Percentiles rank a stretch among this genome's conserved stretches.
Conservation (phyloP, 2,113 vertebrate genomes). For the Lycocorax pyrrhopterus region DNA sequence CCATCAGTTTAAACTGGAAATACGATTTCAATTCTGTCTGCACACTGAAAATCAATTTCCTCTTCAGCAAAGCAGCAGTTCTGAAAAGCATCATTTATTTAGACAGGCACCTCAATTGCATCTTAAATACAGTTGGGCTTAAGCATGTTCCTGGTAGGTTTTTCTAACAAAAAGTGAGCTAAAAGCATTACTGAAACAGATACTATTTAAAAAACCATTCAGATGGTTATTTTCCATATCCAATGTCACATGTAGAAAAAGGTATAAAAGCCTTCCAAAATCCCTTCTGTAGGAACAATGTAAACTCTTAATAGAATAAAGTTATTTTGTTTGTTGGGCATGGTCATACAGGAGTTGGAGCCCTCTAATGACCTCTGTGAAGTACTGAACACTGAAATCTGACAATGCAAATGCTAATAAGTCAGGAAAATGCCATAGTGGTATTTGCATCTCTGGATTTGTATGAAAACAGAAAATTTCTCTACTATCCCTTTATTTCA, state of each 20-base stretch:
- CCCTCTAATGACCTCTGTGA: background rate
- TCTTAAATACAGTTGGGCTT: background rate
- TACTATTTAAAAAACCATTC: background rate
- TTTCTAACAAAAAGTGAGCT: background rate
- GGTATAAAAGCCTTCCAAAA: background rate
- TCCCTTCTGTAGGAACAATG: background rate
- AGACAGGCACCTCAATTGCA: background rate
- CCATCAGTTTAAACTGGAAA: background rate
- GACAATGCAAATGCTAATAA: background rate
- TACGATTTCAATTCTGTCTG: background rate
- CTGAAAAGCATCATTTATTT: background rate
- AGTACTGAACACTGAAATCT: background rate
- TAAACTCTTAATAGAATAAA: background rate
- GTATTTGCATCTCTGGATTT: background rate
- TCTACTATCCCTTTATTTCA: background rate
- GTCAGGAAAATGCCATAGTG: background rate
- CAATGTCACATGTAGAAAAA: background rate
- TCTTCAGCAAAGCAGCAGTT: background rate
- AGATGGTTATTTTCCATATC: background rate
- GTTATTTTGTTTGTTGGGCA: background rate
- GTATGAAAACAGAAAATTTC: background rate
- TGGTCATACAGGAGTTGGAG: background rate
- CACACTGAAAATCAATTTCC: background rate
- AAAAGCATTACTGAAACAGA: background rate
- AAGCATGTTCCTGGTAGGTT: background rate